Percentiles rank a stretch among this genome's conserved stretches.
Evolutionary conservation across 1,140 invertebrate species (phyloP).

Genomic region (Camponotus vicinus): DNA sequence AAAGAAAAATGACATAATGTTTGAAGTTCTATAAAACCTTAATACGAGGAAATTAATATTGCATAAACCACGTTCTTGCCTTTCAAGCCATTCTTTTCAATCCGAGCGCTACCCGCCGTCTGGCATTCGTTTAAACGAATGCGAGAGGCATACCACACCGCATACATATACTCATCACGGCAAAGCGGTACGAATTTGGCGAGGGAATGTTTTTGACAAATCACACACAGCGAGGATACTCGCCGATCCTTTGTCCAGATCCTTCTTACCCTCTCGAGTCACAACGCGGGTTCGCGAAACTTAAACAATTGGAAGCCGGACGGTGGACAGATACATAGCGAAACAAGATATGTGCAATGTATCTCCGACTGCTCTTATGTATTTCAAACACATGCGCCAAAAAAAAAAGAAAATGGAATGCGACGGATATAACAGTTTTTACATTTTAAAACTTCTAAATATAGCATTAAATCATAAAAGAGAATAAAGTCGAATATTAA

Average conservation of each 20-base stretch:
- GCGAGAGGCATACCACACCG: background rate
- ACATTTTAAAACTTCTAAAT: background rate
- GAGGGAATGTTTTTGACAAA: conserved; percentile 72
- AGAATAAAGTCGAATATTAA: background rate
- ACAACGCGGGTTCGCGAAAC: conserved; percentile 15
- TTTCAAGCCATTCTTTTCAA: conserved; percentile 36
- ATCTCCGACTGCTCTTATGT: background rate
- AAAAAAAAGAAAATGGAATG: conserved; percentile 5
- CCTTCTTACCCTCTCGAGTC: conserved; percentile 29
- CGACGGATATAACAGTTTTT: background rate
- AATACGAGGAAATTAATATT: conserved; percentile 29
- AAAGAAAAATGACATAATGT: too few species aligned
- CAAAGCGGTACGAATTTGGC: conserved; percentile 55
- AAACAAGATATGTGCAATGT: conserved; percentile 11
- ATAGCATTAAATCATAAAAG: background rate
- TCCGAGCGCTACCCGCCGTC: background rate
- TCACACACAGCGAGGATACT: conserved; percentile 47
- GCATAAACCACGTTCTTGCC: background rate
- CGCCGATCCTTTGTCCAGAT: conserved; percentile 49
- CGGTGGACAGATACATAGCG: conserved; percentile 20
- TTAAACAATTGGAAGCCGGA: conserved; percentile 50
- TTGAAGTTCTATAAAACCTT: background rate
- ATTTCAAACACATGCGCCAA: background rate
- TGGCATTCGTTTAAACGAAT: conserved; percentile 38
- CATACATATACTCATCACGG: conserved; percentile 20